Percentiles rank a stretch among this genome's conserved stretches.
These are phyloP conservation scores for Ophiothrix spiculata DNA, from an alignment of 35 echinoderm and acorn worm genomes.

Conservation along the genomic window DNA sequence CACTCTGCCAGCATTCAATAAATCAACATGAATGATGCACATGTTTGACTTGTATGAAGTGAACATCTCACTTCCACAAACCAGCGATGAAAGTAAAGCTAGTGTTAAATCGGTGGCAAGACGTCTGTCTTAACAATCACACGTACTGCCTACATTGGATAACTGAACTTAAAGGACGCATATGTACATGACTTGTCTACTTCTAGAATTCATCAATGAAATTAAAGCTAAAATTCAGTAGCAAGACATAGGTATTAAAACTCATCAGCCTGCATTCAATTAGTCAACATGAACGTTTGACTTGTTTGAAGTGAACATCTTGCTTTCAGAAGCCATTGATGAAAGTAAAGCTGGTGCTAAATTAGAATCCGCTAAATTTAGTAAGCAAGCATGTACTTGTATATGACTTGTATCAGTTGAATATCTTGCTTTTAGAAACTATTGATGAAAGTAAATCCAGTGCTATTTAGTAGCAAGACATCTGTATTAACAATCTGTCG, in stretches of 20 bases:
- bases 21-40: too few species aligned
- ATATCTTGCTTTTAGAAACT: constrained; percentile 53
- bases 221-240: constrained; percentile 68
- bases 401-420: constrained; percentile 46
- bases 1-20: too few species aligned
- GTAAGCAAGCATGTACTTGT: constrained; percentile 33
- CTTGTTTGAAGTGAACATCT: too few species aligned
- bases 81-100: too few species aligned
- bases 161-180: too few species aligned
- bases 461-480: constrained; percentile 88
- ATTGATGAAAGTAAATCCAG: constrained; percentile 45
- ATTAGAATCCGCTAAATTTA: constrained; percentile 61
- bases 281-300: too few species aligned
- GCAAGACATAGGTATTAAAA: constrained; percentile 67
- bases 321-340: constrained; percentile 54
- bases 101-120: too few species aligned
- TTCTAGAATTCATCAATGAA: constrained; percentile 69
- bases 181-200: constrained; percentile 42
- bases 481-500: constrained; percentile 69
- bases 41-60: too few species aligned
- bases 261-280: constrained; percentile 51
- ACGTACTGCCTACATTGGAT: too few species aligned
- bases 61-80: too few species aligned
- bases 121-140: constrained; percentile 58
- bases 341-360: constrained; percentile 61